Conservation (phyloP, 2,888 invertebrate species). For the Dynastes maya region DNA sequence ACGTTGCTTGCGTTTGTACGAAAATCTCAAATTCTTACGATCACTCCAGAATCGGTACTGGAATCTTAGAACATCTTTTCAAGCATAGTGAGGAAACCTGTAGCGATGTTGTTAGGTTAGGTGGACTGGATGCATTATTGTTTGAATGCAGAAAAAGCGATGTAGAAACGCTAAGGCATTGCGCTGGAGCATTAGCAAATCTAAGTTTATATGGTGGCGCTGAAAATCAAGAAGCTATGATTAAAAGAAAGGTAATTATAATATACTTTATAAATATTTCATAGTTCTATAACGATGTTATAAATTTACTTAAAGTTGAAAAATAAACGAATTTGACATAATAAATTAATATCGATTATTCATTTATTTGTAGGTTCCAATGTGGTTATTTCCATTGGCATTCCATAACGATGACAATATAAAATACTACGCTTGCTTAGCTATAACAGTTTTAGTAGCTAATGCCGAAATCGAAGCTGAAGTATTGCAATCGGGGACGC, state of each 20-base stretch:
- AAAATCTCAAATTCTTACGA: constrained; percentile 84
- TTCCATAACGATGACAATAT: constrained; percentile 97
- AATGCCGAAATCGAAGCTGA: constrained; percentile 99
- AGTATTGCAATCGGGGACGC: constrained; percentile 95
- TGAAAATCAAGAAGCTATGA: constrained; percentile 98
- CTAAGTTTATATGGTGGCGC: constrained; percentile 96
- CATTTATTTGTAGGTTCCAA: constrained; percentile 71
- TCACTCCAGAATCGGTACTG: constrained; percentile 91
- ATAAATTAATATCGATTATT: background rate
- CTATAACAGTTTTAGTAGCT: constrained; percentile 95
- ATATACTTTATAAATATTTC: background rate
- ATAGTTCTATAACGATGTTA: background rate
- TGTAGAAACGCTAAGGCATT: constrained; percentile 93
- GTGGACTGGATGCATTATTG: constrained; percentile 94
- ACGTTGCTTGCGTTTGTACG: constrained; percentile 90
- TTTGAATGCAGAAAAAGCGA: constrained; percentile 96
- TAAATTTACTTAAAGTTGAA: too few species aligned
- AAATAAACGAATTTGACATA: too few species aligned
- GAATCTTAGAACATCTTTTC: constrained; percentile 93
- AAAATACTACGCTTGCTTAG: constrained; percentile 98
- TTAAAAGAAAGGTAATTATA: constrained; percentile 83
- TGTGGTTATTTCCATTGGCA: constrained; percentile 98
- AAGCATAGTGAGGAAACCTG: constrained; percentile 98
- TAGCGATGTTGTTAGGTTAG: constrained; percentile 91
- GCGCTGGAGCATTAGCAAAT: constrained; percentile 97